Conservation (phyloP, 2,113 vertebrate species). For the Piaya cayana region DNA sequence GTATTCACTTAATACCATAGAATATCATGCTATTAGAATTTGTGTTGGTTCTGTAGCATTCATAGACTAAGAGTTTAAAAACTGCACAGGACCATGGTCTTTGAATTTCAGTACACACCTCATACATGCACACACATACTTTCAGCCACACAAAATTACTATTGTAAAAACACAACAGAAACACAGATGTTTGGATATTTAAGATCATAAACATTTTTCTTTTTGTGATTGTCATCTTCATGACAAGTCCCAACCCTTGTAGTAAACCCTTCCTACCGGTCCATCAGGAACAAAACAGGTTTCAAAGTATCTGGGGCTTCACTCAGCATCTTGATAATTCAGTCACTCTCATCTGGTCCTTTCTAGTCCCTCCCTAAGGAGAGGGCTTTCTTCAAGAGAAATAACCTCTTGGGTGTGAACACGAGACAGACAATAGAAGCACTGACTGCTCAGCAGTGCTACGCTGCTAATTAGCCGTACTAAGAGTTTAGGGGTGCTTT, state of each 20-base stretch:
- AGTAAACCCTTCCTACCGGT: background rate
- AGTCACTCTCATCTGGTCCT: background rate
- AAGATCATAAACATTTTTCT: background rate
- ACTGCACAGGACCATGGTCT: background rate
- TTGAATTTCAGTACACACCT: background rate
- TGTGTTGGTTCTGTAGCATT: slow-evolving; percentile 5
- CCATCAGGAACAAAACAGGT: background rate
- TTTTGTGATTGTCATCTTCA: background rate
- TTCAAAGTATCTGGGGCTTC: background rate
- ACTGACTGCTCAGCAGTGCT: slow-evolving; percentile 25
- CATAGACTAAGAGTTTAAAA: background rate
- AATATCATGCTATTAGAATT: slow-evolving; percentile 38
- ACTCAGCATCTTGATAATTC: background rate
- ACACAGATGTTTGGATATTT: background rate
- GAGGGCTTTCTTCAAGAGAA: background rate
- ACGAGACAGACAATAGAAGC: slow-evolving; percentile 38
- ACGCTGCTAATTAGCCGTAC: slow-evolving; percentile 40
- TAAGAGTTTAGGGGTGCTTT: slow-evolving; percentile 25
- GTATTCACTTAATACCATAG: slow-evolving; percentile 61
- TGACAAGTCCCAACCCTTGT: background rate
- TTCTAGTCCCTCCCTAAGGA: background rate
- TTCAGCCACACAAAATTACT: background rate
- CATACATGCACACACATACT: background rate
- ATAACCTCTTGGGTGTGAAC: slow-evolving; percentile 18
- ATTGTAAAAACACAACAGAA: background rate